Percentiles rank a stretch among this genome's conserved stretches.
These are phyloP conservation scores for Darevskia nairensis DNA, from an alignment of 2,797 vertebrate genomes.

Conservation along the genomic window DNA sequence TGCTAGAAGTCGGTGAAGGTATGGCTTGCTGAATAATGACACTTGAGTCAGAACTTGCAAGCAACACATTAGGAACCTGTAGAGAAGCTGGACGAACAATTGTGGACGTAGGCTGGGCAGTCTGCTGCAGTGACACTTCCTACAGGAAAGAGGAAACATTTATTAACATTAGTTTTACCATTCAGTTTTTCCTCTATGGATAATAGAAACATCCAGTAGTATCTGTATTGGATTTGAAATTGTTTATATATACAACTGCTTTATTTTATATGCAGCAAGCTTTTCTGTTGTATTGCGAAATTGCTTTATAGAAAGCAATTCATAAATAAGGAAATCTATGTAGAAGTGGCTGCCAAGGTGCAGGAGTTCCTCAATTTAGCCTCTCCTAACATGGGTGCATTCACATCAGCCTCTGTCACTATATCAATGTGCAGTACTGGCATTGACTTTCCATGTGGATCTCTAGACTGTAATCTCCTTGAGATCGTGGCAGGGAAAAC, in stretches of 20 bases:
- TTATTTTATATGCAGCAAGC: no score
- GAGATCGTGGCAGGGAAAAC: background rate
- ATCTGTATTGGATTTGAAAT: no score
- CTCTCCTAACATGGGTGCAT: background rate
- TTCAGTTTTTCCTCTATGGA: background rate
- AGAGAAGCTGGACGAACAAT: constrained; percentile 98
- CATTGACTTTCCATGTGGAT: background rate
- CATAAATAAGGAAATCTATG: no score
- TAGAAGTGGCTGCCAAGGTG: background rate
- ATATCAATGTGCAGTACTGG: background rate
- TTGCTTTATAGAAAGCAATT: no score
- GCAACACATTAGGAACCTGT: constrained; percentile 97
- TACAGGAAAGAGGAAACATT: constrained; percentile 73
- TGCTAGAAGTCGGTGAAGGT: constrained; percentile 98
- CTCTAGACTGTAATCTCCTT: background rate
- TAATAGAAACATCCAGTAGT: background rate
- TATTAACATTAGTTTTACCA: background rate
- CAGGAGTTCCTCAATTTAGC: background rate
- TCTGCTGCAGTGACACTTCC: constrained; percentile 95
- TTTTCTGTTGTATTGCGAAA: no score
- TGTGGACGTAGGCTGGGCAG: constrained; percentile 94
- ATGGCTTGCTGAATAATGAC: constrained; percentile 98
- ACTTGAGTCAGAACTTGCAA: constrained; percentile 96
- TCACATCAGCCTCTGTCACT: background rate
- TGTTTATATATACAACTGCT: no score